Percentiles rank a stretch among this genome's conserved stretches.
phyloP scores from a whole-genome alignment of 2,113 vertebrate species.

The Balaeniceps rex region DNA sequence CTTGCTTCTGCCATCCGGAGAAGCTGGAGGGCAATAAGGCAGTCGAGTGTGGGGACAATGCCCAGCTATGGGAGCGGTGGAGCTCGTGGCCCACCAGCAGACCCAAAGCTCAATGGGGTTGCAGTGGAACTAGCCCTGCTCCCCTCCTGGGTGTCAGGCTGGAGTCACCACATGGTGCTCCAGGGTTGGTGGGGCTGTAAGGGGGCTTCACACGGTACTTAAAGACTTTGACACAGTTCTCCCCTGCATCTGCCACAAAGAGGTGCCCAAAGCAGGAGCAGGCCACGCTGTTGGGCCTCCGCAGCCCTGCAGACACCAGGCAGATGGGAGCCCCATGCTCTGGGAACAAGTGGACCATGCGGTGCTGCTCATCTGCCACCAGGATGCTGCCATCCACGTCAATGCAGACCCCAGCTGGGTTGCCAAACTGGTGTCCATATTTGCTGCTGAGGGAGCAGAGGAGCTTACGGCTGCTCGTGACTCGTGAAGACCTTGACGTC shows the following conservation, averaged over 20 bases:
- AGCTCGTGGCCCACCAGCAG: neutral
- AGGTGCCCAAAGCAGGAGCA: constrained; percentile 59
- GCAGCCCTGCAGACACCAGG: constrained; percentile 59
- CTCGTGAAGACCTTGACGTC: constrained; percentile 54
- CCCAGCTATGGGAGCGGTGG: neutral
- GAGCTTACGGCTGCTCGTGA: constrained; percentile 21
- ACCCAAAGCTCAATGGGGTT: neutral
- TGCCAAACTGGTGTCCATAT: constrained; percentile 37
- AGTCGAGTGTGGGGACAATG: neutral
- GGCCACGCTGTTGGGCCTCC: constrained; percentile 19
- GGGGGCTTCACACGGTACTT: constrained; percentile 6
- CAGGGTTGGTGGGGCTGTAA: neutral
- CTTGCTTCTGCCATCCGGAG: neutral
- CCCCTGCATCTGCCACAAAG: constrained; percentile 59
- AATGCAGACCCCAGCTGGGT: constrained; percentile 50
- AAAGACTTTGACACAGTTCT: constrained; percentile 62
- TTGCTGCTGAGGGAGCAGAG: constrained; percentile 55
- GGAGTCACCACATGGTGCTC: neutral
- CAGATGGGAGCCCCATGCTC: constrained; percentile 20
- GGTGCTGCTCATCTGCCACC: constrained; percentile 55
- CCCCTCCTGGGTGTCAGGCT: neutral
- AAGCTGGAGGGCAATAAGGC: neutral
- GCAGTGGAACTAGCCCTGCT: neutral
- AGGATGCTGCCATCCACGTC: constrained; percentile 47
- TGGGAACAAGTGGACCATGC: constrained; percentile 58